Base-by-base conservation (phyloP, 2,888 invertebrate species). In the Plutella xylostella region DNA sequence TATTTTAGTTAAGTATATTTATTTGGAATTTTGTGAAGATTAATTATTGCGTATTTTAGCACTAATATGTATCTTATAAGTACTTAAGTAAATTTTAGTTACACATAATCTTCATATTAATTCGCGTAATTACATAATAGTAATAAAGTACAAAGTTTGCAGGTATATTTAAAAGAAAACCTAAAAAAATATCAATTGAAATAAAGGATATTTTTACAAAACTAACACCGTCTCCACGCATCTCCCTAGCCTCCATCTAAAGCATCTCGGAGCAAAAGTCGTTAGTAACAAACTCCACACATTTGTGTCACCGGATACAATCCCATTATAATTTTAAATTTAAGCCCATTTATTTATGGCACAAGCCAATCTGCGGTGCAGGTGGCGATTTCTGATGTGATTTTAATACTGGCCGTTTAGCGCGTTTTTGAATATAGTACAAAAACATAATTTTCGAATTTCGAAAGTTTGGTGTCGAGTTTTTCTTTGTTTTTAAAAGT, bases 221-320 rank as follows among this genome's bases (percentile, higher is more conserved):
- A 33, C 15, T 5, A 17, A 18, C 18, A 6, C 18, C 28, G 2
- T 3, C 70, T 72, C 70, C 60, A 67, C 45, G 4, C 49, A 53
- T 47, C 31, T 51, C 52, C 21, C 48, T 69, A 63, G 70, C 25
- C 67, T 34, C 17, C 54, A 52, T 56, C 64, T 60, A 60, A 71
- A 65, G 68, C 72, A 66, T 71, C 75, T 74, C 76, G 60, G 60
- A 62, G 67, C 76, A 69, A 69, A 82, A 83, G 83, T 83, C 83
- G 83, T 83, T 83, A 83, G 83, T 76, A 83, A 82, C 83, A 83
- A 83, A 83, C 83, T 83, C 83, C 71, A 79, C 83, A 83, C 83
- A 83, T 83, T 83, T 83, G 72, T 80, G 83, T 83, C 83, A 83
- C 83, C 83, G 83, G 83, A 83, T 83, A 82, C 83, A 79, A 77